Evolutionary conservation across 2,113 vertebrate genomes (phyloP).

Genomic region (Malaclemys terrapin): DNA sequence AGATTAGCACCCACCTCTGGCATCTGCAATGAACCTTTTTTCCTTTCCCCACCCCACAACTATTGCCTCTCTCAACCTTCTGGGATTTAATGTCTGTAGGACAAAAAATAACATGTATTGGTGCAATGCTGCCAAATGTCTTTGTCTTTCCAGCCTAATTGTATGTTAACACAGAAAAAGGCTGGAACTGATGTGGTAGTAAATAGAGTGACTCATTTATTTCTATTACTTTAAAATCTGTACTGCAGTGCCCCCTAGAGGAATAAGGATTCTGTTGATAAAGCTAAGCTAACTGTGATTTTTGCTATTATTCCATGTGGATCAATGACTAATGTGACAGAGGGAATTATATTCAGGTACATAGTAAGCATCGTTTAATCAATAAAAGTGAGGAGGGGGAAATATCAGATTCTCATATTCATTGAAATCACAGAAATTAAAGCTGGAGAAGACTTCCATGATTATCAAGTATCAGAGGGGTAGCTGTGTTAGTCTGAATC

Average conservation of each 20-base stretch:
- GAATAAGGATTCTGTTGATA: not conserved
- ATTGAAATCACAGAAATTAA: not conserved
- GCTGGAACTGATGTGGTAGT: rapidly evolving
- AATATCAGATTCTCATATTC: not conserved
- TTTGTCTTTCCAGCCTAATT: not conserved
- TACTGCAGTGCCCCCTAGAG: conserved; percentile 73
- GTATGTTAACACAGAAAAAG: not conserved
- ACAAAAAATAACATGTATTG: not conserved
- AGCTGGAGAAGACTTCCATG: not conserved
- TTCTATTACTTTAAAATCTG: conserved; percentile 48
- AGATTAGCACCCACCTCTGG: not conserved
- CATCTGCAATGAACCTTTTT: not conserved
- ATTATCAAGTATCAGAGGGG: too few relatives aligned
- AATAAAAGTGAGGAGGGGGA: not conserved
- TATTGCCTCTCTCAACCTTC: not conserved
- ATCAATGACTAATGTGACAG: not conserved
- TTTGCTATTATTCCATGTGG: not conserved
- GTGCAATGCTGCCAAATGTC: not conserved
- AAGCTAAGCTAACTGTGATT: not conserved
- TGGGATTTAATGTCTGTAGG: not conserved
- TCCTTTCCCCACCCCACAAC: not conserved
- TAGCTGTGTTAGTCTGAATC: too few relatives aligned
- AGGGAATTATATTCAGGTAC: not conserved
- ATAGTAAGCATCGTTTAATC: not conserved
- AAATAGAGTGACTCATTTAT: not conserved